Conservation (phyloP, 53 echinoderm and acorn worm genomes). For the Zoroaster sp. region DNA sequence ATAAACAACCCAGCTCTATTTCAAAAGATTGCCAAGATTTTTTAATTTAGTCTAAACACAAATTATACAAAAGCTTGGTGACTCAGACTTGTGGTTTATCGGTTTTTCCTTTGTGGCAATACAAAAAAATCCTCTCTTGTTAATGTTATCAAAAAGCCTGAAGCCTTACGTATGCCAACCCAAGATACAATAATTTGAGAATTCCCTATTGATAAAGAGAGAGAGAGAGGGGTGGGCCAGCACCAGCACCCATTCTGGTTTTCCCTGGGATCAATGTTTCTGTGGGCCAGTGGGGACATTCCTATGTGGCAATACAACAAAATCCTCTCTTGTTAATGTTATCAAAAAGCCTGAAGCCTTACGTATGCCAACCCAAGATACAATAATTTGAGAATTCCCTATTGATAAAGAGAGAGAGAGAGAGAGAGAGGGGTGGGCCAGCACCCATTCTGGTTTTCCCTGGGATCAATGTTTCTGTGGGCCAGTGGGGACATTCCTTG, state of each 20-base stretch:
- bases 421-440: neutral
- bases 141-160: neutral
- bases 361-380: neutral
- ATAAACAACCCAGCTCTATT: neutral
- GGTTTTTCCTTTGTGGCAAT: neutral
- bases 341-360: neutral
- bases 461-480: neutral
- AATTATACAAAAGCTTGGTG: neutral
- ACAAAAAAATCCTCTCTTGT: neutral
- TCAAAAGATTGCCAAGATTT: neutral
- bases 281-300: too few relatives aligned
- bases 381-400: neutral
- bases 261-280: neutral
- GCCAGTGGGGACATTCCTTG: neutral
- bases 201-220: neutral
- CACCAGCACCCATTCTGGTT: neutral
- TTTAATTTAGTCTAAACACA: neutral
- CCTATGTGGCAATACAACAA: neutral
- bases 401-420: neutral
- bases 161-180: neutral
- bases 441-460: neutral
- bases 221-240: neutral
- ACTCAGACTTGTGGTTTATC: conserved; percentile 10
- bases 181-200: neutral
- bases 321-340: neutral